Base-by-base conservation (phyloP, 2,888 invertebrate species). In the Lacanobia wlatinum region DNA sequence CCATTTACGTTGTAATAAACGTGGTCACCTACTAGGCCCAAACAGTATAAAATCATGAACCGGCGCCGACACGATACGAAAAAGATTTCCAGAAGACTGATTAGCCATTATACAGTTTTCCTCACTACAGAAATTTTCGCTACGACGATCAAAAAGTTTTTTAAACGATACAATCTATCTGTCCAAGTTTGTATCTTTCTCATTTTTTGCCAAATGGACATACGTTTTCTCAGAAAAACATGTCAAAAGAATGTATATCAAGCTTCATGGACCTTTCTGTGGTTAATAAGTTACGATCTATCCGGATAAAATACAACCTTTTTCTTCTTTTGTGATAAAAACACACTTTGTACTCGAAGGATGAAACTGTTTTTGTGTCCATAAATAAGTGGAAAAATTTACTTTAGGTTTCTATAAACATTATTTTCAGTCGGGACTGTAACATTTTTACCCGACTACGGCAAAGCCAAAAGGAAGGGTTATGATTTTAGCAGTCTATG, bases 241-340 rank as follows among this genome's bases (percentile, higher is more conserved):
- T 34, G 16, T 66, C 34, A 38, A 59, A 40, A 14, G 9, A 53
- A 52, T 56, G 34, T 28, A 16, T 53, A 48, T 28, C 23, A 46
- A 56, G 16, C 53, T 62, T 46, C 16, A 2, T 18, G 9, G 21
- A 53, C 21, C 34, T 62, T 62, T 53, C 14, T 56, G 55, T 63
- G 28, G 14, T 58, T 62, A 59, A 59, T 58, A 48, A 53, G 34
- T 80, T 43, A 59, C 40, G 21, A 48, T 34, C 5, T 58, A 38
- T 34, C 6, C 0, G 7, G 55, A 56, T 34, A 21, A 23, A 21
- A 28, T 23, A 55, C 12, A 10, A 48, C n/a, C 7, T 58, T 73
- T 80, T 14, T 38, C 8, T 72, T 52, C 23, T 61, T 65, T 66
- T 46, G 48, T 74, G 53, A 1, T 12, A 46, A 43, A 23, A 53